A percentile compares a stretch with the other conserved stretches of the same genome.
phyloP scores from a whole-genome alignment of 2,113 vertebrate species.

The Heterotilapia buettikoferi region DNA sequence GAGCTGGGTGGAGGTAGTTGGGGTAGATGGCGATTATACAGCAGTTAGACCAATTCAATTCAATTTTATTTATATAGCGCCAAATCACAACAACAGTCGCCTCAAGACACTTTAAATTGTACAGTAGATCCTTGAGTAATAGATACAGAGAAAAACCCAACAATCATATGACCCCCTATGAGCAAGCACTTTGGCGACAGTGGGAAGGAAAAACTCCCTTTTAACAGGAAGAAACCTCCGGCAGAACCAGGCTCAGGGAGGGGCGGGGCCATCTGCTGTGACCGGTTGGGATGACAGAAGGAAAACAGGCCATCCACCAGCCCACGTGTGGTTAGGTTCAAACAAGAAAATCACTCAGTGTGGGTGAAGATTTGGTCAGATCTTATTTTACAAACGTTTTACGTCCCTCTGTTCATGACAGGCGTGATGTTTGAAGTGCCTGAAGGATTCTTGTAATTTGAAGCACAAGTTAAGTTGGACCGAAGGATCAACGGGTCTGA shows the following conservation, averaged over 20 bases:
- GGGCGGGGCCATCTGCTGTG: neutral
- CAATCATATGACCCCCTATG: accelerated
- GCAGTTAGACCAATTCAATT: neutral
- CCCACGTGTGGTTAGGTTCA: neutral
- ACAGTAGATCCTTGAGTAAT: neutral
- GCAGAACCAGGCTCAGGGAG: accelerated
- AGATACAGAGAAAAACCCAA: neutral
- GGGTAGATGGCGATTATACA: neutral
- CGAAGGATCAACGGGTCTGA: neutral
- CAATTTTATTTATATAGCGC: accelerated
- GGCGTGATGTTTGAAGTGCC: neutral
- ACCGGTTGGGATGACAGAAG: accelerated
- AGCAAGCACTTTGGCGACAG: too few species aligned
- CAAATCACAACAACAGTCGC: neutral
- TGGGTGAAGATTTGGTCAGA: neutral
- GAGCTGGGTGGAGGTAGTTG: neutral
- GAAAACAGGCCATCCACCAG: neutral
- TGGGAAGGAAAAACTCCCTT: neutral
- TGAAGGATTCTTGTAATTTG: neutral
- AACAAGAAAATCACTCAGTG: neutral
- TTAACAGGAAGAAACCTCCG: neutral
- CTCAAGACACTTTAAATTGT: neutral
- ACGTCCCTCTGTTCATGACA: neutral
- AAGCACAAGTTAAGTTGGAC: neutral
- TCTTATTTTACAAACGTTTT: neutral